Base-by-base conservation (phyloP, 1,140 invertebrate genomes). In the Thrips palmi region DNA sequence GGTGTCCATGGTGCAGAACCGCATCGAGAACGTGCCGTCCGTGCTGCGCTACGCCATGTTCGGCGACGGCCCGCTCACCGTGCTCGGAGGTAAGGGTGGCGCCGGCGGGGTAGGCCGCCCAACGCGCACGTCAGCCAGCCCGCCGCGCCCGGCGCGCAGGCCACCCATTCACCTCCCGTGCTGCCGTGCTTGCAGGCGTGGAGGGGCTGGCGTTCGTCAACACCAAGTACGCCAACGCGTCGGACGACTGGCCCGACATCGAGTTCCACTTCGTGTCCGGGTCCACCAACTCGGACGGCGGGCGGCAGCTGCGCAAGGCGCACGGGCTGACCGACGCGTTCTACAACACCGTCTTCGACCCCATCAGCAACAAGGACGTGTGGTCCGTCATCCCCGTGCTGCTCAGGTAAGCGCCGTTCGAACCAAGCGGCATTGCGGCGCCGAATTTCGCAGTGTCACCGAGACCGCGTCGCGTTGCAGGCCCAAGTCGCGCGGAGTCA, bases 211-310 rank as follows among this genome's bases (percentile, higher is more conserved):
- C 73, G 1, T 93, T 87, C 55, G 75, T 91, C 11, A 87, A 87
- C 33, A 92, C 86, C 0, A 89, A 87, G 53, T 85, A 79, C 43
- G 77, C 69, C 0, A 92, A 93, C 47, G 68, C 67, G 0, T 68
- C 75, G 0, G 66, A 85, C 3, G 85, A 92, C 51, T 89, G 74
- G 51, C 87, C 87, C 0, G 87, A 93, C 49, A 86, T 91, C 14
- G 85, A 93, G 46, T 77, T 92, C 42, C 87, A 91, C 53, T 91
- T 91, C 45, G 68, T 88, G n/a, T 86, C 84, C 0, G 85, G 84
- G 0, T 83, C 81, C 1, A 84, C 81, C 0, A 85, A 82, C 49
- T 85, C 83, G 0, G 87, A 92, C 45, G 81, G 78, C 0, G 86
- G 86, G 0, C 67, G 70, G 14, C 82, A 88, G 47, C 52, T 88